Evolutionary conservation across 2,113 vertebrate genomes (phyloP).

Genomic region (Ancistrus triradiatus): DNA sequence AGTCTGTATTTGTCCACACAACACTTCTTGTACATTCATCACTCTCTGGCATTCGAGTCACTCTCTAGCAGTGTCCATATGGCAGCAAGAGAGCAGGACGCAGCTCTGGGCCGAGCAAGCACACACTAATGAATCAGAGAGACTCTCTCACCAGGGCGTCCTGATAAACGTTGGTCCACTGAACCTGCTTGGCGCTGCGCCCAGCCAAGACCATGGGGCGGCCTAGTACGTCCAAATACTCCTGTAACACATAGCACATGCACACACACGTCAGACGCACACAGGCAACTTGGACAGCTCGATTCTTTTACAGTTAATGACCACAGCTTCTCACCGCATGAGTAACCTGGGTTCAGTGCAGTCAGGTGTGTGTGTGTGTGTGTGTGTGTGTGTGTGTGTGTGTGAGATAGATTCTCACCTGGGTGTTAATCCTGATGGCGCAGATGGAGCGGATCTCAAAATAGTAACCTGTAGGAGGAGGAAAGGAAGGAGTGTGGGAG

Average conservation of each 20-base stretch:
- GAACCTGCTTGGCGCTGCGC: constrained; percentile 91
- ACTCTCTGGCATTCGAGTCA: background rate
- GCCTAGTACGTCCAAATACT: constrained; percentile 94
- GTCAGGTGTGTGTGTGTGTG: background rate
- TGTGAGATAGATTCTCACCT: constrained; percentile 60
- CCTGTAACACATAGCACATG: constrained; percentile 68
- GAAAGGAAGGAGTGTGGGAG: constrained; percentile 18
- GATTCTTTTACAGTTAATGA: no score
- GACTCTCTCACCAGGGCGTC: constrained; percentile 84
- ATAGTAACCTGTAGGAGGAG: constrained; percentile 68
- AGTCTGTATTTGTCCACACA: background rate
- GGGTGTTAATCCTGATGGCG: constrained; percentile 78
- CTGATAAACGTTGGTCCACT: constrained; percentile 98
- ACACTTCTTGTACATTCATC: background rate
- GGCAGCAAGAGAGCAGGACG: background rate
- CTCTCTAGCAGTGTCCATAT: constrained; percentile 11
- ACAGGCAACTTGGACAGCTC: background rate
- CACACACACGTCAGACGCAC: background rate
- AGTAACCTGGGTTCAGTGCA: background rate
- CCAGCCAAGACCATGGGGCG: constrained; percentile 98
- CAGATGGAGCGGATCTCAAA: constrained; percentile 80
- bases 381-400: background rate
- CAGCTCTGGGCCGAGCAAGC: constrained; percentile 5
- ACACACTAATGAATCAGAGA: constrained; percentile 24
- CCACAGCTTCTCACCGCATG: background rate